Base-by-base conservation (phyloP, 2,113 vertebrate species). In the Acanthochromis polyacanthus region DNA sequence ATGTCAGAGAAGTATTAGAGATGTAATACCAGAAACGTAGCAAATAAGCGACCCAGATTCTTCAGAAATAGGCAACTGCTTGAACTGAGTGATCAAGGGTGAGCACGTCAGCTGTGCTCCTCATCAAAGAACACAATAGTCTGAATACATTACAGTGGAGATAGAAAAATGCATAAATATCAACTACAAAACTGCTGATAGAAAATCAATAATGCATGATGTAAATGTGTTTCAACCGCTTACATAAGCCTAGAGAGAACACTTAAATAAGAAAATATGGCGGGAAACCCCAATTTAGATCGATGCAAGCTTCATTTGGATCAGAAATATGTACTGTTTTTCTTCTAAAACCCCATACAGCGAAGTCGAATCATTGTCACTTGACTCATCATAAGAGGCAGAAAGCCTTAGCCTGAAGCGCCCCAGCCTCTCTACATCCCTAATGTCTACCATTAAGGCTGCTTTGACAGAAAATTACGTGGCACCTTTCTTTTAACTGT, bases 401-500 rank as follows among this genome's bases (percentile, higher is more conserved):
- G 50, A 83, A 73, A 89, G 77, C 59, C 61, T 60, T 55, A 46
- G 52, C 55, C 55, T 57, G 59, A 65, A 38, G 40, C 43, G 2
- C 64, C 50, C 62, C 48, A 25, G 36, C 55, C 74, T 56, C 62
- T 67, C 61, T 76, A 75, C 78, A 60, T 65, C 68, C 67, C 36
- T 80, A 87, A 88, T 85, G 75, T 74, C 65, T 81, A 75, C 76
- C 61, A 87, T 88, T 85, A 81, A 77, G 56, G 68, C 51, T 81
- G 70, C 84, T 89, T 88, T 86, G 83, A 91, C 79, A 77, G 77
- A 79, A 77, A 81, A 88, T 87, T 71, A 88, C 17, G 15, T 68
- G 62, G 62, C 61, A 75, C 71, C 69, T 83, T 75, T 83, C 74
- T 78, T 82, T 75, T 75, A 80, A 71, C 80, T 23, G 68, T 74